Conservation (phyloP, 2,888 invertebrate genomes). For the Choreutis nemorana region DNA sequence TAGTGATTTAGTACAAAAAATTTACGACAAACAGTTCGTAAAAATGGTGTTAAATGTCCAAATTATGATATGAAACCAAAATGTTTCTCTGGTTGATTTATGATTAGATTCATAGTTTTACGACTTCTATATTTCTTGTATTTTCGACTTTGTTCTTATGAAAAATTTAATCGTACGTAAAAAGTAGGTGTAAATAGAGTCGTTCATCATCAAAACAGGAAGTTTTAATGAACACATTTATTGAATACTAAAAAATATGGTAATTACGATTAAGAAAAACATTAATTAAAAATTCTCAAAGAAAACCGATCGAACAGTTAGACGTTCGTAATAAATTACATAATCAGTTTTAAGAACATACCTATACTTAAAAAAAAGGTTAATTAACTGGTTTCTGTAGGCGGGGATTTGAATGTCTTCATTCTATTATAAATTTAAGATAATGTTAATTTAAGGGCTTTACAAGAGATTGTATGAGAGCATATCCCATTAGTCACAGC, state of each 20-base stretch:
- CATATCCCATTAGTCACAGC: conserved; percentile 51
- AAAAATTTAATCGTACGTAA: no score
- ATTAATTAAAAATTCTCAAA: conserved; percentile 22
- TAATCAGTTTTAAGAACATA: conserved; percentile 26
- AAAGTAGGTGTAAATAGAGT: no score
- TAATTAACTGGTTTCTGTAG: conserved; percentile 37
- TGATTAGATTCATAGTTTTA: no score
- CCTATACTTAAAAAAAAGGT: conserved; percentile 30
- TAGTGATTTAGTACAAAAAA: conserved; percentile 59
- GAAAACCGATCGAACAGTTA: conserved; percentile 13
- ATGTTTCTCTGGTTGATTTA: no score
- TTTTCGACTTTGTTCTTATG: no score
- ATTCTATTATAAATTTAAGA: conserved; percentile 48
- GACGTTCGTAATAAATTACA: conserved; percentile 30
- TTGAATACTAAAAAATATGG: no score
- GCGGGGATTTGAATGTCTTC: conserved; percentile 46
- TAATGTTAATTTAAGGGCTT: conserved; percentile 43
- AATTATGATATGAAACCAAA: no score
- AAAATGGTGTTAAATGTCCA: no score
- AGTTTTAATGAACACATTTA: no score
- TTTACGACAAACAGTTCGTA: no score
- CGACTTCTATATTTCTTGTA: no score
- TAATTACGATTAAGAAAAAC: conserved; percentile 9
- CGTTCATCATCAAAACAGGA: no score
- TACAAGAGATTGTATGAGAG: conserved; percentile 23